These are phyloP conservation scores for Lichenostomus cassidix DNA, from an alignment of 2,113 vertebrate species.

Conservation along the genomic window DNA sequence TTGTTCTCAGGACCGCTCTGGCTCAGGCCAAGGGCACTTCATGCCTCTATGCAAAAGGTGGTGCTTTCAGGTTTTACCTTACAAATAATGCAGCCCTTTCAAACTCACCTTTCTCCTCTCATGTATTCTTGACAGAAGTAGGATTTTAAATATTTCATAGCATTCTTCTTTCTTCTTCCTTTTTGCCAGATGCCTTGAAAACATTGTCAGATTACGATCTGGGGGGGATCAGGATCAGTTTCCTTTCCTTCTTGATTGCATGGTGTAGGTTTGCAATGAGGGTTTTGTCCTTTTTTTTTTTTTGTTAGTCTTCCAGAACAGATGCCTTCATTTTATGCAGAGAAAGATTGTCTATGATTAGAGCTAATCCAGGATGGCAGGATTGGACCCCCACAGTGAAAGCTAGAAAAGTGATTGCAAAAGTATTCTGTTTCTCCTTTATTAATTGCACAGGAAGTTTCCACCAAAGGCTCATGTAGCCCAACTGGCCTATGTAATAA, in stretches of 20 bases:
- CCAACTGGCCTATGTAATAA: slow-evolving; percentile 63
- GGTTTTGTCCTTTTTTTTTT: background rate
- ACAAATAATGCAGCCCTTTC: background rate
- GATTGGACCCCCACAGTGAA: slow-evolving; percentile 60
- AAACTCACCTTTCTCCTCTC: slow-evolving; percentile 1
- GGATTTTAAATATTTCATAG: slow-evolving; percentile 56
- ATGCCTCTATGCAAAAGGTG: background rate
- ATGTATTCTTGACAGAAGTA: background rate
- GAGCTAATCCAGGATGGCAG: slow-evolving; percentile 58
- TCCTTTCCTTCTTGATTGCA: slow-evolving; percentile 50
- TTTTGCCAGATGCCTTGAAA: slow-evolving; percentile 53
- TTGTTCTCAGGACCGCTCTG: background rate
- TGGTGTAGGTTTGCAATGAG: slow-evolving; percentile 43
- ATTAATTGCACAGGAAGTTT: slow-evolving; percentile 69
- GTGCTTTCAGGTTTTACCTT: slow-evolving; percentile 16
- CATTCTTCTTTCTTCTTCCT: slow-evolving; percentile 16
- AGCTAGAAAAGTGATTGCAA: slow-evolving; percentile 62
- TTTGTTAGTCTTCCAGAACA: background rate
- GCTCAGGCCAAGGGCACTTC: background rate
- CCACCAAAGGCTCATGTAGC: slow-evolving; percentile 53
- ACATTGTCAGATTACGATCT: slow-evolving; percentile 45
- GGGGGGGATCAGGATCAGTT: slow-evolving; percentile 37
- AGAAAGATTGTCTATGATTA: slow-evolving; percentile 49
- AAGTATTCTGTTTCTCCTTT: slow-evolving; percentile 61
- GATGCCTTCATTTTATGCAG: slow-evolving; percentile 49